Base-by-base conservation (phyloP, 2,888 invertebrate species). In the Mesorhabditis spiculigera region DNA sequence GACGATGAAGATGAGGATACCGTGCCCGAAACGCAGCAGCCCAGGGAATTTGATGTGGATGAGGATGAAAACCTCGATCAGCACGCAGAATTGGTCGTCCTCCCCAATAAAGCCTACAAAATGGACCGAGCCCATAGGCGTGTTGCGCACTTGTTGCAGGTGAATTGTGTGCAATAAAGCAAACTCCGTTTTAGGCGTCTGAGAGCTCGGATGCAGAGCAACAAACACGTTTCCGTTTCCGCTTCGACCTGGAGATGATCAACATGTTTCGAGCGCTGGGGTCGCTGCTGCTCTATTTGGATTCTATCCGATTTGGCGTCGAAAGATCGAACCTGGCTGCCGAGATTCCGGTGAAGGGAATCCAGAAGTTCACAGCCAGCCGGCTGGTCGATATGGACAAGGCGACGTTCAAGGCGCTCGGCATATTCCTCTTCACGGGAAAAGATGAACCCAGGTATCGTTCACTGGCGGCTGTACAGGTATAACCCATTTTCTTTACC, bases 391-490 rank as follows among this genome's bases (percentile, higher is more conserved):
- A 83, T 43, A 79, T 85, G 28, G 85, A 85, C 66, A 70, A 64
- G 42, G 71, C 69, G 41, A 82, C 85, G 0, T 75, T 76, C 76
- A 90, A 90, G 71, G 91, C 91, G 0, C 88, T 94, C 62, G 91
- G 93, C 86, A 91, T 94, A 75, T 92, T 93, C 86, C 69, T 61
- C 10, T 69, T 71, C 44, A 74, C 66, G 63, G 68, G 72, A 72
- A 66, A 63, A 43, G n/a, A 71, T 71, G 61, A 71, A 62, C 43
- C 71, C 67, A 61, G 71, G 73, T 44, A 10, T 13, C 58, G 4
- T 28, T 28, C 28, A 28, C 28, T 28, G 28, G 28, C 28, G 1
- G 28, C 28, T 28, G 28, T 28, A 28, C 28, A 28, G 28, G 28
- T 28, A 28, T 28, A 28, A 28, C 28, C 28, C 28, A 65, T 43